phyloP scores from a whole-genome alignment of 2,888 invertebrate species.

The Leistus spinibarbis region DNA sequence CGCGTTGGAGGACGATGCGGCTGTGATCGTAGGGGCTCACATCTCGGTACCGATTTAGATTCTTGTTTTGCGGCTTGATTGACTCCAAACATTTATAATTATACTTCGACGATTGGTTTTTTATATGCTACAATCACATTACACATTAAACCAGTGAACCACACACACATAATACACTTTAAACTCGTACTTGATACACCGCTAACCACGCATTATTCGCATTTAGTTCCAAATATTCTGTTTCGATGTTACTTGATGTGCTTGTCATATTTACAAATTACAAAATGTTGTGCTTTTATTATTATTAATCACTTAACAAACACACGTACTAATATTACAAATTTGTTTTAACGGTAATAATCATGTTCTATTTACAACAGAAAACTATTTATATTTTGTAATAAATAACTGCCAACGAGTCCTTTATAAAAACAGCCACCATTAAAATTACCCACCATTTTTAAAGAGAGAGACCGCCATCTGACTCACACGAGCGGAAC shows the following conservation, averaged over 20 bases:
- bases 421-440: slow-evolving; percentile 37
- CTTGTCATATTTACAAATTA: slow-evolving; percentile 40
- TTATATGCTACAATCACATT: slow-evolving; percentile 67
- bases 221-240: slow-evolving; percentile 74
- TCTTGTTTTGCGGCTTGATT: slow-evolving; percentile 77
- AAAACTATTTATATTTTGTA: slow-evolving; percentile 10
- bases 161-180: not conserved
- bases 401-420: slow-evolving; percentile 39
- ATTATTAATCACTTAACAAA: slow-evolving; percentile 13
- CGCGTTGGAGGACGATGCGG: slow-evolving; percentile 77
- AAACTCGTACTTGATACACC: slow-evolving; percentile 69
- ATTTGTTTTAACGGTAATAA: slow-evolving; percentile 19
- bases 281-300: not conserved
- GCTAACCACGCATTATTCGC: slow-evolving; percentile 72
- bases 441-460: slow-evolving; percentile 39
- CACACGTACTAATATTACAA: slow-evolving; percentile 30
- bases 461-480: slow-evolving; percentile 31
- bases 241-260: slow-evolving; percentile 65
- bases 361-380: slow-evolving; percentile 37
- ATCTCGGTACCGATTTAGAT: slow-evolving; percentile 90
- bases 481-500: not conserved
- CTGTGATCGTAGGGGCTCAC: slow-evolving; percentile 96
- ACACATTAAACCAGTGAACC: not conserved
- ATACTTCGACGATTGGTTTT: slow-evolving; percentile 70
- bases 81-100: slow-evolving; percentile 72